These are phyloP conservation scores for Tetrax tetrax DNA, from an alignment of 2,113 vertebrate species.

Conservation along the genomic window DNA sequence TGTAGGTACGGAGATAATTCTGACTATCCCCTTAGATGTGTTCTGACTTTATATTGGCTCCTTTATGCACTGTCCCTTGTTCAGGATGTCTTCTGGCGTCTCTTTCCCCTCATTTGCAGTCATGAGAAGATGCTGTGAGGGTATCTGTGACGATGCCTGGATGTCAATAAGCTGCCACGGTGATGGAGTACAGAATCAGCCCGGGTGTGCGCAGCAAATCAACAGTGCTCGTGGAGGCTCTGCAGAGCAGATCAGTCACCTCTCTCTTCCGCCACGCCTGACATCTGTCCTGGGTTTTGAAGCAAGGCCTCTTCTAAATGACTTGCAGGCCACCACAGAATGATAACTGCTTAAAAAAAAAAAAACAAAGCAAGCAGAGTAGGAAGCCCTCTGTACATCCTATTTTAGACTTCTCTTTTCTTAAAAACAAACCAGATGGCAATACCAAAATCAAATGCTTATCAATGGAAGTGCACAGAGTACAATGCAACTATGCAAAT, in stretches of 20 bases:
- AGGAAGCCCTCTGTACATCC: background rate
- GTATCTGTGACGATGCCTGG: background rate
- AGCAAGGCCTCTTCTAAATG: background rate
- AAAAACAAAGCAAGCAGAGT: background rate
- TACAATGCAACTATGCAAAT: background rate
- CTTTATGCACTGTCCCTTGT: background rate
- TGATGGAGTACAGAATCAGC: conserved; percentile 10
- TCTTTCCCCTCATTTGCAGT: background rate
- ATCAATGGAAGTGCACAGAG: background rate
- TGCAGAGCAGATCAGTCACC: background rate
- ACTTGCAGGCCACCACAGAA: background rate
- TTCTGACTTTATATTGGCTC: background rate
- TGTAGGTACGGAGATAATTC: background rate
- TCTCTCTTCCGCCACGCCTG: background rate
- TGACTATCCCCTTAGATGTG: too few species aligned
- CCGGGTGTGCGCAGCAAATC: background rate
- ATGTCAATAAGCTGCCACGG: background rate
- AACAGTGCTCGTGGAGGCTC: background rate
- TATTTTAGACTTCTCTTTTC: background rate
- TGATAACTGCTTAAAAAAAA: background rate
- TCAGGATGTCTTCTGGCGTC: background rate
- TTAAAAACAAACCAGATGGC: background rate
- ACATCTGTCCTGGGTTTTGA: background rate
- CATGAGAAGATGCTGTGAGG: background rate
- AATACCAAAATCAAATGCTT: background rate